Evolutionary conservation across 2,797 vertebrate genomes (phyloP).

Genomic region (Pogonophryne albipinna): DNA sequence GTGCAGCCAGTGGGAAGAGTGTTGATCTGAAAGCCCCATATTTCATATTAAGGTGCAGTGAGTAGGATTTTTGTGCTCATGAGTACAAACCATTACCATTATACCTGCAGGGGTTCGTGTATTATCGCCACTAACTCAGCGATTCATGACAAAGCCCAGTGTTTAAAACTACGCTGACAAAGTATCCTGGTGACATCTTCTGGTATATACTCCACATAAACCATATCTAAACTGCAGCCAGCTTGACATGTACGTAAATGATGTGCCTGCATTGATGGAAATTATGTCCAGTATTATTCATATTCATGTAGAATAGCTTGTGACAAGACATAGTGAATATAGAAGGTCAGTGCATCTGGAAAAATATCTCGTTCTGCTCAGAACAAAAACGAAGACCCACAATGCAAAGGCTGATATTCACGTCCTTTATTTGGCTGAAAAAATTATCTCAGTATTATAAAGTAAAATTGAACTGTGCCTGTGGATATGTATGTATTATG

Average conservation of each 20-base stretch:
- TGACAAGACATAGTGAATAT: not conserved
- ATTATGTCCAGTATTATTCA: not conserved
- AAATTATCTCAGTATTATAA: too few relatives aligned
- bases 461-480: too few relatives aligned
- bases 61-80: slow-evolving; percentile 28
- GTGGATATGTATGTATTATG: too few relatives aligned
- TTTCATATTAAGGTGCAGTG: slow-evolving; percentile 45
- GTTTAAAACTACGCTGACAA: slow-evolving; percentile 6
- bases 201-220: slow-evolving; percentile 6
- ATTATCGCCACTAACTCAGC: slow-evolving; percentile 18
- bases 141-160: slow-evolving; percentile 24
- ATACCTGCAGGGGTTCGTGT: slow-evolving; percentile 29
- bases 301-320: not conserved
- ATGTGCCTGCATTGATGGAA: not conserved
- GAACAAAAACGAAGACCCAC: not conserved
- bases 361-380: not conserved
- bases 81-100: slow-evolving; percentile 40
- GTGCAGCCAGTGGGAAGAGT: slow-evolving; percentile 41
- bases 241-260: too few relatives aligned
- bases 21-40: slow-evolving; percentile 29
- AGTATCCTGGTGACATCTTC: not conserved
- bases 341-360: not conserved
- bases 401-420: too few relatives aligned
- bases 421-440: too few relatives aligned
- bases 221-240: not conserved